Conservation (phyloP, 2,797 vertebrate species). For the Rhyacichthys aspro region DNA sequence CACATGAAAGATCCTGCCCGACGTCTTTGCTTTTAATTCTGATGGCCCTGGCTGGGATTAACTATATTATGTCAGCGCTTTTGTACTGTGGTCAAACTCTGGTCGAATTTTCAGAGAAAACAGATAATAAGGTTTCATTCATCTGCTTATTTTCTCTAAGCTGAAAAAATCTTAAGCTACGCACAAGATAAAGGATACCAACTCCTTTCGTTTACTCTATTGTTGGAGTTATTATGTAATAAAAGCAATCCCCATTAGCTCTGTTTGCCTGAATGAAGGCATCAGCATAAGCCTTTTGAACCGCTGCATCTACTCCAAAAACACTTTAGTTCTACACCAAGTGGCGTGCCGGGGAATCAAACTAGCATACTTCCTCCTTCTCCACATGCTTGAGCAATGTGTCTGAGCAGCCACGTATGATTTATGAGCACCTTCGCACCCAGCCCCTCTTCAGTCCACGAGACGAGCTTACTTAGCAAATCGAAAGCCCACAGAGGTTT, state of each 20-base stretch:
- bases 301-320: constrained; percentile 56
- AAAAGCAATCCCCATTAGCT: neutral
- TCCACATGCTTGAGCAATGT: constrained; percentile 75
- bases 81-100: constrained; percentile 35
- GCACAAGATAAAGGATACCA: too few relatives aligned
- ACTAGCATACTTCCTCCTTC: constrained; percentile 65
- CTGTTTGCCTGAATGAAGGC: constrained; percentile 19
- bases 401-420: constrained; percentile 54
- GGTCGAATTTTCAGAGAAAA: constrained; percentile 13
- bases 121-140: too few relatives aligned
- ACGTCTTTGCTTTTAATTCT: constrained; percentile 42
- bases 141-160: too few relatives aligned
- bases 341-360: constrained; percentile 52
- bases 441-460: constrained; percentile 25
- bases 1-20: constrained; percentile 66
- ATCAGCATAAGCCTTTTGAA: constrained; percentile 48
- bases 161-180: too few relatives aligned
- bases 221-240: neutral
- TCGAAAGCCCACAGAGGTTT: constrained; percentile 10
- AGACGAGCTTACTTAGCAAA: constrained; percentile 34
- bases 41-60: constrained; percentile 42
- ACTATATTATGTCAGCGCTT: constrained; percentile 44
- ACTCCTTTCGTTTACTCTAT: too few relatives aligned
- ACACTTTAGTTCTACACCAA: constrained; percentile 37
- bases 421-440: constrained; percentile 58